These are phyloP conservation scores for Denticeps clupeoides DNA, from an alignment of 2,797 vertebrate genomes.

Conservation along the genomic window DNA sequence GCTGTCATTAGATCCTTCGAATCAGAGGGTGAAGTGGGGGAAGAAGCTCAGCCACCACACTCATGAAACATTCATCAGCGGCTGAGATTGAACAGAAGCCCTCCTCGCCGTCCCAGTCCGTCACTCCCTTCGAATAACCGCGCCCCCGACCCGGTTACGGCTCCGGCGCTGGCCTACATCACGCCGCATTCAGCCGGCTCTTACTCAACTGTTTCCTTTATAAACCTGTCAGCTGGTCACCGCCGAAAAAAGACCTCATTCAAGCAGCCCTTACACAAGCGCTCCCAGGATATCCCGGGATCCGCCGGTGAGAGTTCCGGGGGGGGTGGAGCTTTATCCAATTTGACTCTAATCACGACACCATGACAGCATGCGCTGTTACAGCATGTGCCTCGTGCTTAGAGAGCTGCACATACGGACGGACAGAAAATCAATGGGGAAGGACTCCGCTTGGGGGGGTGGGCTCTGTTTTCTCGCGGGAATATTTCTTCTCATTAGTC, in stretches of 20 bases:
- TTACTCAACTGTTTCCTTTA: too few species aligned
- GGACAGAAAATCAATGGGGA: too few species aligned
- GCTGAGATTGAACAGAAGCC: not conserved
- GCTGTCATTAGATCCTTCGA: slow-evolving; percentile 42
- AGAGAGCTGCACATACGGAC: too few species aligned
- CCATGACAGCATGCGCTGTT: slow-evolving; percentile 26
- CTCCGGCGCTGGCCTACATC: slow-evolving; percentile 4
- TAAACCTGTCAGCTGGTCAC: slow-evolving; percentile 8
- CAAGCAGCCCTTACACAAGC: slow-evolving; percentile 19
- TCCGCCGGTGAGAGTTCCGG: slow-evolving; percentile 1
- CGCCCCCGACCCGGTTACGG: too few species aligned
- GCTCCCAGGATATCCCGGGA: slow-evolving; percentile 3
- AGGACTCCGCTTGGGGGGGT: too few species aligned
- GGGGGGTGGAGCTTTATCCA: slow-evolving; percentile 22
- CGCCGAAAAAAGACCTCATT: slow-evolving; percentile 7
- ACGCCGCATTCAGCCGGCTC: too few species aligned
- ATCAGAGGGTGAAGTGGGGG: not conserved
- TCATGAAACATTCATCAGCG: slow-evolving; percentile 1
- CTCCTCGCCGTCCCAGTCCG: not conserved
- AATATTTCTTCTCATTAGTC: too few species aligned
- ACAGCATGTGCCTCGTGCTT: not conserved
- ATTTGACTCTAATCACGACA: slow-evolving; percentile 25
- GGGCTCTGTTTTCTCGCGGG: too few species aligned
- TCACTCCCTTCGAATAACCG: too few species aligned
- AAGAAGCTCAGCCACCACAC: not conserved